These are phyloP conservation scores for Nipponia nippon DNA, from an alignment of 2,113 vertebrate genomes.

Conservation along the genomic window DNA sequence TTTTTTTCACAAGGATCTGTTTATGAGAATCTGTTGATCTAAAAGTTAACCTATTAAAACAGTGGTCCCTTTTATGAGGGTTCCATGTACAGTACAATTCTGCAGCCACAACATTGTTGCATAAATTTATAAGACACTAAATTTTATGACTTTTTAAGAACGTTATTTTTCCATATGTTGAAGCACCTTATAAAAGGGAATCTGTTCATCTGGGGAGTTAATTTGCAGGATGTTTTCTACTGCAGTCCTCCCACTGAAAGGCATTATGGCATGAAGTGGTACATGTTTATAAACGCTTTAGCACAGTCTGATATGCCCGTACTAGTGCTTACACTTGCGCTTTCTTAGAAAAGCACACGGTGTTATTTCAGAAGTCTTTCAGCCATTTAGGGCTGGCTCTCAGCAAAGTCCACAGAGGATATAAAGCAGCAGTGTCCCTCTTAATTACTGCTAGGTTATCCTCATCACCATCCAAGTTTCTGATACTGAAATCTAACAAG, in stretches of 20 bases:
- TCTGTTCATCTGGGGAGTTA: not conserved
- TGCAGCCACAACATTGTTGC: not conserved
- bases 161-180: not conserved
- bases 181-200: not conserved
- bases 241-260: not conserved
- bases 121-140: not conserved
- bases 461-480: not conserved
- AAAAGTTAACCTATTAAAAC: not conserved
- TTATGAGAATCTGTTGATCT: not conserved
- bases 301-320: not conserved
- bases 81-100: not conserved
- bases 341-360: not conserved
- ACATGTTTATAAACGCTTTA: not conserved
- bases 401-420: not conserved
- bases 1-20: not conserved
- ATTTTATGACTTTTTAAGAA: not conserved
- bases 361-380: not conserved
- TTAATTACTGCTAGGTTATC: not conserved
- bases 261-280: not conserved
- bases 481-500: not conserved
- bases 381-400: not conserved
- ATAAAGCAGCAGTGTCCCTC: not conserved
- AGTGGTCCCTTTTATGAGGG: not conserved
- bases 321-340: not conserved
- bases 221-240: not conserved